Evolutionary conservation across 92 coral and sea anemone species (phyloP), one percentile per base, ranked within the genome.

Genomic region (Blastomussa wellsi): DNA sequence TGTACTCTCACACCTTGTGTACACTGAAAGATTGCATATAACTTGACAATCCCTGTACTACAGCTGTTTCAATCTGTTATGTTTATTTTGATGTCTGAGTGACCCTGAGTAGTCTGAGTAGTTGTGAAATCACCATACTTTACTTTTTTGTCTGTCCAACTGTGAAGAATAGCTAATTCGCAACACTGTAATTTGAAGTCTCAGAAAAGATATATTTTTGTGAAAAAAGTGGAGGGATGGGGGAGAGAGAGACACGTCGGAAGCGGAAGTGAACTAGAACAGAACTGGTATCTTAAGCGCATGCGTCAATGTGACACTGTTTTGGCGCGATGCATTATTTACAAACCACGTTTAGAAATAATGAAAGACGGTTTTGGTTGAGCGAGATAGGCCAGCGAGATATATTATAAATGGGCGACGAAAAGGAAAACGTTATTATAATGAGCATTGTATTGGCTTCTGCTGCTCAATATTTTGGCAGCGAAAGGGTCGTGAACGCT

Each of bases 251-350:
- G 44, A 39, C 44, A 44, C 49, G n/a, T n/a, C n/a, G n/a, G n/a
- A n/a, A n/a, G n/a, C 49, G 49, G 49, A 44, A 44, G 49, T 44
- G 65, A 8, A 24, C 65, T 26, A 29, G 65, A 22, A 55, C 8
- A 17, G 60, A 33, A 3, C 39, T 0, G 38, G n/a, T 36, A 20
- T 28, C 9, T 41, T 36, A 84, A 81, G 91, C 92, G 95, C 98
- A 94, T 90, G 98, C 95, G 95, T 75, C 84, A 6, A 71, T 37
- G 65, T 26, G n/a, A 69, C 29, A 72, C 2, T 28, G 48, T 48
- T 91, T 90, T 93, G 96, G 96, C 96, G 96, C 98, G 92, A 92
- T 94, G 76, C 91, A 94, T 94, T 88, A 94, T 94, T 94, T 88
- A 94, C 93, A 85, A 92, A 84, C 82, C 72, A 78, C 83, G 86